These are phyloP conservation scores for Romanogobio albipinnatus DNA, from an alignment of 2,113 vertebrate species.

Conservation along the genomic window DNA sequence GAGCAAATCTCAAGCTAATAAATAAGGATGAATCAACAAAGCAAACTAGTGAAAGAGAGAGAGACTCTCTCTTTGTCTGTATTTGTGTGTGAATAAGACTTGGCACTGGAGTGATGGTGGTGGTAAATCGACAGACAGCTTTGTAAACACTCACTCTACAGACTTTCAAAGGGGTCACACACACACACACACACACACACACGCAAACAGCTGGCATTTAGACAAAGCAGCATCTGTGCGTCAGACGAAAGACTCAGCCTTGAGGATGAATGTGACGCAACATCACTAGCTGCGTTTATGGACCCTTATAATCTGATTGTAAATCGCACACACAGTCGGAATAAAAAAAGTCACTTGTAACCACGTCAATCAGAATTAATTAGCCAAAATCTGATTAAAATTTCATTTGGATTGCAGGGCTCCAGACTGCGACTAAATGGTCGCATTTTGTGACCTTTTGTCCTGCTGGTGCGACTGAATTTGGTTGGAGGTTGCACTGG, in stretches of 20 bases:
- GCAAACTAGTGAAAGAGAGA: slow-evolving; percentile 24
- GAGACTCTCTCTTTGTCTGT: slow-evolving; percentile 36
- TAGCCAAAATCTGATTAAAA: too few species aligned
- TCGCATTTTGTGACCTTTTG: too few species aligned
- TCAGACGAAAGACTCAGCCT: slow-evolving; percentile 8
- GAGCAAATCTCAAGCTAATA: slow-evolving; percentile 8
- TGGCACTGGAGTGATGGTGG: slow-evolving; percentile 71
- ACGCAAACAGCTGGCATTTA: slow-evolving; percentile 34
- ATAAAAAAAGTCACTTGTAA: too few species aligned
- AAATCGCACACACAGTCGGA: too few species aligned
- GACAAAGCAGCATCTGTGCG: slow-evolving; percentile 44
- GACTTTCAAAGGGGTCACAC: slow-evolving; percentile 33
- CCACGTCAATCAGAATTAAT: too few species aligned
- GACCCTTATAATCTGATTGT: too few species aligned
- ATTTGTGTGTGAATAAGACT: slow-evolving; percentile 51
- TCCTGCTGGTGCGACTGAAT: too few species aligned
- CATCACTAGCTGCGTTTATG: too few species aligned
- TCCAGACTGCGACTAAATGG: too few species aligned
- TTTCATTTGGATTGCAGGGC: too few species aligned
- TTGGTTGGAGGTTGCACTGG: too few species aligned
- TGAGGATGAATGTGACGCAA: slow-evolving; percentile 37
- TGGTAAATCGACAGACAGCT: slow-evolving; percentile 67
- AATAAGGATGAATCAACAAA: slow-evolving; percentile 9
- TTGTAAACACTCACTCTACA: slow-evolving; percentile 59
- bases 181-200: slow-evolving; percentile 30